Base-by-base conservation (phyloP, 2,888 invertebrate genomes). In the Tethea ocularis region DNA sequence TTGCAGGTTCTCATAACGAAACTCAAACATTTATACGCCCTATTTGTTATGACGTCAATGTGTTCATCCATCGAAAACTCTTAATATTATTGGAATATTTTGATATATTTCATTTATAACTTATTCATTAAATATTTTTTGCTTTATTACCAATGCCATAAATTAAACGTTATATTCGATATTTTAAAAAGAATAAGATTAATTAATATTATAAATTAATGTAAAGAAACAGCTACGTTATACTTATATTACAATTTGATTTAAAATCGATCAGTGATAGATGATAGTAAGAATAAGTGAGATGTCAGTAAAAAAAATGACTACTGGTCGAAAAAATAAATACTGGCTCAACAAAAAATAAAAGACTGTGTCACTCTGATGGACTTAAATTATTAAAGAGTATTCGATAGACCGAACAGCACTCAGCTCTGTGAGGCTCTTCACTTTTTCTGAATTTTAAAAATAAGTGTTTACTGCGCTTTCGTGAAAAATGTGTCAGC, bases 341-440 rank as follows among this genome's bases (percentile, higher is more conserved):
- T 6, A 10, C 10, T 2, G 5, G 20, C 11, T 33, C 22, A 59
- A 57, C 59, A 60, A 70, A 74, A 69, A 73, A 68, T 60, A 76
- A 77, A 74, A 70, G 61, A 58, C 67, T 51, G 63, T 69, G 75
- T 78, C 74, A 72, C 69, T 69, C 72, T 75, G 78, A 81, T 80
- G 80, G 78, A 74, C 69, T 71, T 81, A 72, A 77, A 78, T 79
- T 74, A 77, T 78, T 80, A 74, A 81, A 69, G 62, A 74, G 75
- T 63, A 69, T 70, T 75, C 68, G 75, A 75, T 78, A 74, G 71
- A 72, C 67, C 70, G 63, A 63, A 59, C 68, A 68, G 74, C 71
- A 73, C 77, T 81, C 76, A 38, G 38, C 38, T 38, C 38, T 8
- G 6, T 24, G 29, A 29, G 63, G 63, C 62, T 68, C 69, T 71